Evolutionary conservation across 2,797 vertebrate species (phyloP).

Genomic region (Lepidocolaptes lacrymiger): DNA sequence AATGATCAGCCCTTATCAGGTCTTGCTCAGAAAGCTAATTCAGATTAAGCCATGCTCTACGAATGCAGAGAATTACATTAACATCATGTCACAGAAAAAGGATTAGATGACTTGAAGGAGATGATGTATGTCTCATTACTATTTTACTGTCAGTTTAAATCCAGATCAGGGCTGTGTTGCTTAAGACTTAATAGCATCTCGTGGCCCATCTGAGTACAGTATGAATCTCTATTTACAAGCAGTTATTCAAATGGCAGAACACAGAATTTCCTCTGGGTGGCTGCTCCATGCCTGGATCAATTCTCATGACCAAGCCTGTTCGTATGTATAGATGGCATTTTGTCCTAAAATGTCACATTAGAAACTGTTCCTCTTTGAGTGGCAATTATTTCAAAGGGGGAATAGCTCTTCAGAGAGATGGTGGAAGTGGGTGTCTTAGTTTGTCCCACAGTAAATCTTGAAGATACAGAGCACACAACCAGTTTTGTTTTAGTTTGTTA

Average conservation of each 20-base stretch:
- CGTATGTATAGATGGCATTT: not conserved
- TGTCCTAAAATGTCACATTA: not conserved
- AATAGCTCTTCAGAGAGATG: not conserved
- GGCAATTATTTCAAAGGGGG: not conserved
- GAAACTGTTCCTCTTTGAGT: not conserved
- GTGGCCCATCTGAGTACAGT: not conserved
- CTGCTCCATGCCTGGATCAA: not conserved
- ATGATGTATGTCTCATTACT: not conserved
- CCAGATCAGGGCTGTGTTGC: not conserved
- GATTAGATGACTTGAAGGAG: not conserved
- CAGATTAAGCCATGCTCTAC: not conserved
- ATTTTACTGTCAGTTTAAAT: not conserved
- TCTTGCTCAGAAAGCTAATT: constrained; percentile 18
- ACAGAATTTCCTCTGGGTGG: not conserved
- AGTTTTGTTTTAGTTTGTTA: not conserved
- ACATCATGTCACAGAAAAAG: not conserved
- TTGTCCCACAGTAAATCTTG: not conserved
- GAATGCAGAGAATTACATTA: not conserved
- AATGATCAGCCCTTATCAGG: not conserved
- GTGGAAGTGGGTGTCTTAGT: not conserved
- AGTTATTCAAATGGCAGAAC: not conserved
- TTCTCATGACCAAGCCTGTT: not conserved
- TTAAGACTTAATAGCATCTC: not conserved
- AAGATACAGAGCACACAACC: not conserved
- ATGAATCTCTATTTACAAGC: not conserved